Base-by-base conservation (phyloP, 2,113 vertebrate genomes). In the Callopanchax toddi region DNA sequence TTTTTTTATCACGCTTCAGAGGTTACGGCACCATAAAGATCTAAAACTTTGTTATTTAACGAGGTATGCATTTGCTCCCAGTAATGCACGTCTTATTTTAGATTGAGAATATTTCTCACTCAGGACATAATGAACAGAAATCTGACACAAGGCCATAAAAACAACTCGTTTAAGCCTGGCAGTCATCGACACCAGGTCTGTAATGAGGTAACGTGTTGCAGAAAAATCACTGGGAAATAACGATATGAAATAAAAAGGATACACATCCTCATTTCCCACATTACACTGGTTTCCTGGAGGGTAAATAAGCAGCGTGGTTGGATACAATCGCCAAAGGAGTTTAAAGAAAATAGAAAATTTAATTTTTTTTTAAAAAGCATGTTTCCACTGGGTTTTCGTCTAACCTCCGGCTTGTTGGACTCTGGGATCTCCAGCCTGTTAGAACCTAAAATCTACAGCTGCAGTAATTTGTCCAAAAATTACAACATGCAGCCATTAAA, bases 81-180 rank as follows among this genome's bases (percentile, higher is more conserved):
- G n/a, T n/a, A n/a, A n/a, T n/a, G n/a, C n/a, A 5, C 29, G 29
- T 32, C 29, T 32, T 32, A 32, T 32, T 32, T 32, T 32, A 32
- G 29, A 32, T 6, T 32, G 29, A 32, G 29, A 32, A 6, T 1
- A 11, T 39, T 48, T 81, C 78, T 64, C 75, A 74, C 60, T 6
- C 56, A 67, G 5, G 52, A 76, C 42, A 60, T 73, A 73, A 73
- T 50, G 78, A 78, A 40, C 56, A 48, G 21, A 54, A 55, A 59
- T 69, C 78, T 63, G 60, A 81, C 78, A 70, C 70, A 59, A 61
- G 59, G 63, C 63, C 60, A 71, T 18, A 2, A 58, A 72, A 78
- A 71, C 74, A 42, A 6, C 29, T 8, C 29, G 29, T 9, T 8
- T 32, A 9, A 61, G 58, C 62, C 67, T 11, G 71, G 36, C 67